A percentile compares a stretch with the other conserved stretches of the same genome.
These are phyloP conservation scores for Scrobipalpa atriplicella DNA, from an alignment of 2,888 invertebrate genomes.

Conservation along the genomic window DNA sequence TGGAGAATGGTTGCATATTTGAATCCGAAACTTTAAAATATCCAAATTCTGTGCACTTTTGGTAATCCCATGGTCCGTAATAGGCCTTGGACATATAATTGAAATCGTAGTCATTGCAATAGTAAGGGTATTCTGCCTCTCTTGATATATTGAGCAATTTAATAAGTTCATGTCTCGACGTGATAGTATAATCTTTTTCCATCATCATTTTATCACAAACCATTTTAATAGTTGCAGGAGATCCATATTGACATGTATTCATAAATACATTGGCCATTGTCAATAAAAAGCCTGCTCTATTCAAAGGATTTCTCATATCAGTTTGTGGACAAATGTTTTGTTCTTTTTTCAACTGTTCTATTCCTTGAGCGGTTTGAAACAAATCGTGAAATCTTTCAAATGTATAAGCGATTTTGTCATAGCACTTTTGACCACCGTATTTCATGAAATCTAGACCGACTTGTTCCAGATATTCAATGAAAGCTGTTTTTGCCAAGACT, in stretches of 20 bases:
- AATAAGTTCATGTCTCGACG: background rate
- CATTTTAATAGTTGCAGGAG: background rate
- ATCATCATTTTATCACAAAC: background rate
- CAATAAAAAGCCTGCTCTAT: background rate
- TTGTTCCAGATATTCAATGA: slow-evolving; percentile 27
- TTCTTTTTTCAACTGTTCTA: slow-evolving; percentile 27
- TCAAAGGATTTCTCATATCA: slow-evolving; percentile 10
- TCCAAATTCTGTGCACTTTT: slow-evolving; percentile 32
- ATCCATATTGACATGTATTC: background rate
- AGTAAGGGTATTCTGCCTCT: background rate
- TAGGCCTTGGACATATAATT: background rate
- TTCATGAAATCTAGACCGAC: slow-evolving; percentile 7
- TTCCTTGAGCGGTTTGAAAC: slow-evolving; percentile 1
- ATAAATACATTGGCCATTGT: background rate
- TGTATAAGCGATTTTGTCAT: background rate
- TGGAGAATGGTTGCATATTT: background rate
- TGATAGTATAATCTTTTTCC: background rate
- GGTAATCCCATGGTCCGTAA: slow-evolving; percentile 24
- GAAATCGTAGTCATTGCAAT: background rate
- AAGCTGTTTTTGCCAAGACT: slow-evolving; percentile 33
- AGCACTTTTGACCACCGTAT: background rate
- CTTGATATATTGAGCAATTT: background rate
- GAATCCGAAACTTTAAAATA: slow-evolving; percentile 20
- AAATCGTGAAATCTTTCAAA: slow-evolving; percentile 4
- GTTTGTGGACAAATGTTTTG: slow-evolving; percentile 23